Evolutionary conservation across 2,113 vertebrate species (phyloP).

Genomic region (Embiotoca jacksoni): DNA sequence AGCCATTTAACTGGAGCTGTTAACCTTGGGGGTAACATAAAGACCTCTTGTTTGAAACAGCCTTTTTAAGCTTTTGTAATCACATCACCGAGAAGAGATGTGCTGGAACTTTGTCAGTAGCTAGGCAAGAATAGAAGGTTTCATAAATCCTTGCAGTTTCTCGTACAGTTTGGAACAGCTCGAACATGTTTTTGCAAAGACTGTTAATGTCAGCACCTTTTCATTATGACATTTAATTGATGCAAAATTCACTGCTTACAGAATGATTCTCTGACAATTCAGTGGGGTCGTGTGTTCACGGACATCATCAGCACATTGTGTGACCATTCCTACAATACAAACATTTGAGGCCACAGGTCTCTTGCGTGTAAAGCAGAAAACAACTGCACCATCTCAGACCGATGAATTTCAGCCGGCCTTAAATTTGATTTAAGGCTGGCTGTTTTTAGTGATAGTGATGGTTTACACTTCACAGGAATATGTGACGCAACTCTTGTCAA

Average conservation of each 20-base stretch:
- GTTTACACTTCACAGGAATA: constrained; percentile 12
- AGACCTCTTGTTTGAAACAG: constrained; percentile 8
- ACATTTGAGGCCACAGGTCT: too few species aligned
- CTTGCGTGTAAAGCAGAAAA: too few species aligned
- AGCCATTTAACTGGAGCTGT: constrained; percentile 27
- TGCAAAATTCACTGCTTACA: neutral
- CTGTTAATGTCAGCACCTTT: neutral
- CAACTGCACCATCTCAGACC: neutral
- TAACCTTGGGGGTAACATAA: constrained; percentile 26
- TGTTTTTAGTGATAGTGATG: neutral
- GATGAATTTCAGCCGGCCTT: neutral
- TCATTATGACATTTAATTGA: constrained; percentile 14
- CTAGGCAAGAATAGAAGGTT: neutral
- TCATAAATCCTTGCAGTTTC: neutral
- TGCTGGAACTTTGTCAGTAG: neutral
- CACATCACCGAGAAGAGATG: constrained; percentile 14
- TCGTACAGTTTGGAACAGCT: neutral
- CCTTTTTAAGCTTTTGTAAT: constrained; percentile 16
- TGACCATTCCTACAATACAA: too few species aligned
- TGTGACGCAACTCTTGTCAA: neutral
- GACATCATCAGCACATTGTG: neutral
- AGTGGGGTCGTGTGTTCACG: neutral
- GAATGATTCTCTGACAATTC: neutral
- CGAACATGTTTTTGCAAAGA: neutral
- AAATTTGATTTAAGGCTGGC: neutral